These are phyloP conservation scores for Elephas maximus DNA, from an alignment of 2,113 vertebrate genomes.

Conservation along the genomic window DNA sequence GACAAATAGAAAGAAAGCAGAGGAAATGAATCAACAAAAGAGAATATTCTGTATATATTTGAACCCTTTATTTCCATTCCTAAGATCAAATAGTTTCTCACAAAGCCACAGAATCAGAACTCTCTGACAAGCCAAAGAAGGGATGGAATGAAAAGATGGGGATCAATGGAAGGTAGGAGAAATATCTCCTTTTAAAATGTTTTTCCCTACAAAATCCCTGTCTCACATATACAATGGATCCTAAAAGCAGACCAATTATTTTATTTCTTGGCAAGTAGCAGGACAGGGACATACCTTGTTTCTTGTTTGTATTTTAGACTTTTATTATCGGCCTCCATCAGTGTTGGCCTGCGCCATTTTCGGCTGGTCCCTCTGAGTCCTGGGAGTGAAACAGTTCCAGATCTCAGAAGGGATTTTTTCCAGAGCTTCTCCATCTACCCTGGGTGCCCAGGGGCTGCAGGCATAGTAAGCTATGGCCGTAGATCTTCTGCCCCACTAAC, in stretches of 20 bases:
- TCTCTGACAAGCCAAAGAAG: background rate
- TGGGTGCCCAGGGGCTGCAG: slow-evolving; percentile 6
- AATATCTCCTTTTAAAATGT: background rate
- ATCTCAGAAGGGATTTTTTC: background rate
- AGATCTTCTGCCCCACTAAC: background rate
- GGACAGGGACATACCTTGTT: background rate
- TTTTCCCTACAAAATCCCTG: background rate
- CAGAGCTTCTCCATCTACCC: background rate
- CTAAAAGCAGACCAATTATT: background rate
- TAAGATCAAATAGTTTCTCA: background rate
- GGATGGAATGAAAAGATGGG: background rate
- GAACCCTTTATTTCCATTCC: background rate
- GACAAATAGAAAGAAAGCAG: background rate
- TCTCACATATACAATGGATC: background rate
- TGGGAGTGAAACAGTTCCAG: background rate
- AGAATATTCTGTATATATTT: background rate
- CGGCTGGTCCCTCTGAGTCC: background rate
- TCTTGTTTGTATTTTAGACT: background rate
- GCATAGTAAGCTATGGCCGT: background rate
- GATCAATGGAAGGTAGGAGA: background rate
- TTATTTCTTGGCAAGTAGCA: background rate
- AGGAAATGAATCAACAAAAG: background rate
- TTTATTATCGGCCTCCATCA: background rate
- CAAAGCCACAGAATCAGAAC: background rate
- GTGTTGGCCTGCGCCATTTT: background rate